Base-by-base conservation (phyloP, 2,888 invertebrate species). In the Resseliella maxima region DNA sequence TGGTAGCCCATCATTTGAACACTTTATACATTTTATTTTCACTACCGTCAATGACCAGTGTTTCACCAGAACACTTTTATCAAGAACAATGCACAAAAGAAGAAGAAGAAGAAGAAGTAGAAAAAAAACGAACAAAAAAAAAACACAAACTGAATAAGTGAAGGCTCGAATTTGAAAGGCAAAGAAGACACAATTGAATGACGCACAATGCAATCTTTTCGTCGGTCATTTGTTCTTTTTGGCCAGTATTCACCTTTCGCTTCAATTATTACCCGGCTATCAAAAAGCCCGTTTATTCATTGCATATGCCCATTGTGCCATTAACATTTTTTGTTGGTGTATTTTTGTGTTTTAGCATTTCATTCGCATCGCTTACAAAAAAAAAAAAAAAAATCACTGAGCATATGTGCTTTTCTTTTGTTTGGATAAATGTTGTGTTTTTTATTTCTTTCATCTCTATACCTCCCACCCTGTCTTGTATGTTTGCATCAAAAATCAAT, bases 111-210 rank as follows among this genome's bases (percentile, higher is more conserved):
- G n/a, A n/a, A n/a, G n/a, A 50, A 18, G 12, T 18, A 1, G 18
- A n/a, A 10, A 81, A 31, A 81, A 35, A 81, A 81, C 18, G 36
- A 3, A 81, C 81, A 81, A 81, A 3, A 36, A 36, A 1, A 36
- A 83, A 38, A 83, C 15, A 24, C 38, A 83, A 24, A 38, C n/a
- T n/a, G 41, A 83, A 83, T 10, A 38, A 83, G 83, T 38, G 83
- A 83, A 83, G 38, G 38, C 36, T 38, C 83, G n/a, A 83, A 83
- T 38, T 83, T 83, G 83, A 83, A 83, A 83, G 83, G 83, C 36
- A 83, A 38, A 36, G 83, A 83, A 83, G 83, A 83, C 83, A 83
- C 83, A 83, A 83, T 83, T 83, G 83, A 83, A 83, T 83, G 83
- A 83, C 83, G 83, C 38, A 83, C 83, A 83, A 83, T 83, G 38